These are phyloP conservation scores for Xiphorhynchus elegans DNA, from an alignment of 2,113 vertebrate genomes.

Conservation along the genomic window DNA sequence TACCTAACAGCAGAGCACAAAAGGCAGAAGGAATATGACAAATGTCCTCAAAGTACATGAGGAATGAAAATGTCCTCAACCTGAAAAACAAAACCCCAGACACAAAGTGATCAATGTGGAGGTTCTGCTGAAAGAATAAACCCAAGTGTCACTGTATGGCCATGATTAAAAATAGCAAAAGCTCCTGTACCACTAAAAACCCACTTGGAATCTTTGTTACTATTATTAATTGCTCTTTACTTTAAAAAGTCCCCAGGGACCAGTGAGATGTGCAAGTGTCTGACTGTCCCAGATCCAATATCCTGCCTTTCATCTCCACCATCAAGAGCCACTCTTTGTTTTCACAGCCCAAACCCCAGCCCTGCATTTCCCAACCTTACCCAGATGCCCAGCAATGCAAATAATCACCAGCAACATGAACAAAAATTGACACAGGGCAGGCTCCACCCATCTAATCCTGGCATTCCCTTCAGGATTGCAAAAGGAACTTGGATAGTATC, in stretches of 20 bases:
- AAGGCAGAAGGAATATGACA: not conserved
- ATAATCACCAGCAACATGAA: not conserved
- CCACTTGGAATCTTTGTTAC: not conserved
- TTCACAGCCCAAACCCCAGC: not conserved
- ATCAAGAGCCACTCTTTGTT: not conserved
- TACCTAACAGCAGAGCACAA: not conserved
- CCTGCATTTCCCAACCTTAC: not conserved
- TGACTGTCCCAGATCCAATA: not conserved
- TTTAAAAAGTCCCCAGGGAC: not conserved
- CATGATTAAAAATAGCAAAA: constrained; percentile 15
- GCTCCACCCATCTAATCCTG: not conserved
- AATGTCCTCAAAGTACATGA: not conserved
- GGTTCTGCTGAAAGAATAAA: not conserved
- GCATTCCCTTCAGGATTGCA: not conserved
- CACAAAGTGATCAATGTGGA: not conserved
- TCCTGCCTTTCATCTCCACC: not conserved
- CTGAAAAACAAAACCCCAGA: not conserved
- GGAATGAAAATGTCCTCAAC: not conserved
- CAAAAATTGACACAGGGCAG: not conserved
- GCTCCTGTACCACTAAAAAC: not conserved
- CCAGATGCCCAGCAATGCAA: not conserved
- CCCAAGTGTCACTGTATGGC: not conserved
- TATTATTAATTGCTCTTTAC: constrained; percentile 34
- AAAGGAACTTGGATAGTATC: not conserved
- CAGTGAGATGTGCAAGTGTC: not conserved